Evolutionary conservation across 2,113 vertebrate genomes (phyloP).

Genomic region (Triplophysa siluroides): DNA sequence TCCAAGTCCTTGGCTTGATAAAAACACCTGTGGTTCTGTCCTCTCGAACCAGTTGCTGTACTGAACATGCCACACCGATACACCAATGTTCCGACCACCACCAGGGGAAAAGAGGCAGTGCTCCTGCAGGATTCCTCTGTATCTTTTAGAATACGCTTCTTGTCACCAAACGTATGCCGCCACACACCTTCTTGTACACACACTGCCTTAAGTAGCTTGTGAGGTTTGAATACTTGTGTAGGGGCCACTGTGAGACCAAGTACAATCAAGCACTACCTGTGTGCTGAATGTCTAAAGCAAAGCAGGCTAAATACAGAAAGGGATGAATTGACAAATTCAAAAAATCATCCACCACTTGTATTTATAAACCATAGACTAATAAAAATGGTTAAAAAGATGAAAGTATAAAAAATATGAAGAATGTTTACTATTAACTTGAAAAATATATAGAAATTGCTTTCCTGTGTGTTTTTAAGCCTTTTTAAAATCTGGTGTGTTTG

Average conservation of each 20-base stretch:
- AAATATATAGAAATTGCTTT: conserved; percentile 26
- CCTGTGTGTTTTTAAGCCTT: not conserved
- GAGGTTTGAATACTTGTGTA: conserved; percentile 59
- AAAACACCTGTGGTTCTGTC: conserved; percentile 55
- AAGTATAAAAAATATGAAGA: conserved; percentile 4
- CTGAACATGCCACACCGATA: conserved; percentile 1
- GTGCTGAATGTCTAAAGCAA: not conserved
- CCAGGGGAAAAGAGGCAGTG: conserved; percentile 60
- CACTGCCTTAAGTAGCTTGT: conserved; percentile 75
- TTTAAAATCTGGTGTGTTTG: not conserved
- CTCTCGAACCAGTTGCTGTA: conserved; percentile 40
- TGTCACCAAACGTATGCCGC: conserved; percentile 24
- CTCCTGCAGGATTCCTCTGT: conserved; percentile 71
- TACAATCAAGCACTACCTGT: not conserved
- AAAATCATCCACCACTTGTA: not conserved
- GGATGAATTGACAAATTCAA: not conserved
- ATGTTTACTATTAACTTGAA: conserved; percentile 12
- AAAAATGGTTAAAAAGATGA: not conserved
- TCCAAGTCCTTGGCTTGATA: conserved; percentile 76
- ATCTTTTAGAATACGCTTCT: conserved; percentile 75
- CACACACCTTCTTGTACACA: conserved; percentile 75
- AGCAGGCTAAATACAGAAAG: not conserved
- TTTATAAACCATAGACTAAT: conserved; percentile 14
- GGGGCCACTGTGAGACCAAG: conserved; percentile 35
- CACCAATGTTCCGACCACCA: conserved; percentile 57